Evolutionary conservation across 2,113 vertebrate species (phyloP).

Genomic region (Microtus pennsylvanicus): DNA sequence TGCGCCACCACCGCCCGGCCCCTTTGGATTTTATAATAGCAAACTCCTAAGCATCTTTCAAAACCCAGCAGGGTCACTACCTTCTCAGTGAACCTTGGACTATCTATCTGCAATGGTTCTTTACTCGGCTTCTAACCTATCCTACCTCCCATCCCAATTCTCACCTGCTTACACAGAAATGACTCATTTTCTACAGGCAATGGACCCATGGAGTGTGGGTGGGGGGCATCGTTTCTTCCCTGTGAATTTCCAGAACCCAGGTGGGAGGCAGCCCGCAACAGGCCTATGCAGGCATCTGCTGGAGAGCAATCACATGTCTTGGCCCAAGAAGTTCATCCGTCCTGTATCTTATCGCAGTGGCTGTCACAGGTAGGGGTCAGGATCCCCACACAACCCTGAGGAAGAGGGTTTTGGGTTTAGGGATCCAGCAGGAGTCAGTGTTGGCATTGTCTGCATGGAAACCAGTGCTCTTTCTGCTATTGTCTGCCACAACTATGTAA

Average conservation of each 20-base stretch:
- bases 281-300: not conserved
- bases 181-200: not conserved
- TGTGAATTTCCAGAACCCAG: not conserved
- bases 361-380: not conserved
- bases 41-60: not conserved
- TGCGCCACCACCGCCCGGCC: no score
- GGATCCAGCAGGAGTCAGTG: not conserved
- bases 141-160: not conserved
- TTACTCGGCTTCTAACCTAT: not conserved
- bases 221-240: not conserved
- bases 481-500: not conserved
- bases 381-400: not conserved
- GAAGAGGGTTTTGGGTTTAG: not conserved
- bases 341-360: not conserved
- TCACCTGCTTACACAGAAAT: not conserved
- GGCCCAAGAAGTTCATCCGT: not conserved
- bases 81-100: not conserved
- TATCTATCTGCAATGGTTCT: not conserved
- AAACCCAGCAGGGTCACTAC: not conserved
- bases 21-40: no score
- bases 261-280: not conserved
- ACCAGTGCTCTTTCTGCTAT: fast-evolving
- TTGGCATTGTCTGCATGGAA: not conserved
- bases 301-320: not conserved
- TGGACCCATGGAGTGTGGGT: not conserved